Percentiles rank a stretch among this genome's conserved stretches.
Evolutionary conservation across 2,113 vertebrate species (phyloP).

Genomic region (Apistogramma diplotaenia): DNA sequence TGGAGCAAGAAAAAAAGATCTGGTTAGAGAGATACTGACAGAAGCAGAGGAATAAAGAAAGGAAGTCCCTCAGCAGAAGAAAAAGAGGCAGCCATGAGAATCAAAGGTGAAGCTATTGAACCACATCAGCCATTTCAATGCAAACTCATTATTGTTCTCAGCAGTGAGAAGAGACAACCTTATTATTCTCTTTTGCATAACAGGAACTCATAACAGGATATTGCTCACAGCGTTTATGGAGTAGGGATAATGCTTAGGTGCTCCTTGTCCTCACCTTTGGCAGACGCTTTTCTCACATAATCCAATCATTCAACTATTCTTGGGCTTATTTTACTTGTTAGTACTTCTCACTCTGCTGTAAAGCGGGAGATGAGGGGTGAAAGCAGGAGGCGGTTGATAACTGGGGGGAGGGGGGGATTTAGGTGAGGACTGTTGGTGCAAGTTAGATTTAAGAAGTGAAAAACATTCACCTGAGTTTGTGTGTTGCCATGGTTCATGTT

Average conservation of each 20-base stretch:
- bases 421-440: neutral
- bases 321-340: slow-evolving; percentile 40
- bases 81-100: slow-evolving; percentile 21
- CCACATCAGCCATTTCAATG: slow-evolving; percentile 32
- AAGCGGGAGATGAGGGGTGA: neutral
- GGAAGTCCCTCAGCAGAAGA: neutral
- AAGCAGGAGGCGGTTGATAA: neutral
- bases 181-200: slow-evolving; percentile 61
- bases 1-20: slow-evolving; percentile 8
- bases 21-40: slow-evolving; percentile 3
- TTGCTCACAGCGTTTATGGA: slow-evolving; percentile 55
- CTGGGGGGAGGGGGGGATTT: neutral
- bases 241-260: slow-evolving; percentile 48
- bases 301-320: slow-evolving; percentile 47
- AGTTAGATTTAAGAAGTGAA: neutral
- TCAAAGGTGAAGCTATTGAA: slow-evolving; percentile 48
- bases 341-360: neutral
- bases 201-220: slow-evolving; percentile 59
- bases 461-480: neutral
- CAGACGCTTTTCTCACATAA: slow-evolving; percentile 35
- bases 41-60: neutral
- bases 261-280: slow-evolving; percentile 47
- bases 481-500: neutral
- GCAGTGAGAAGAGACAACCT: slow-evolving; percentile 36
- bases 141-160: slow-evolving; percentile 61